Conservation (phyloP, 1,140 invertebrate genomes). For the Bombus waltoni region DNA sequence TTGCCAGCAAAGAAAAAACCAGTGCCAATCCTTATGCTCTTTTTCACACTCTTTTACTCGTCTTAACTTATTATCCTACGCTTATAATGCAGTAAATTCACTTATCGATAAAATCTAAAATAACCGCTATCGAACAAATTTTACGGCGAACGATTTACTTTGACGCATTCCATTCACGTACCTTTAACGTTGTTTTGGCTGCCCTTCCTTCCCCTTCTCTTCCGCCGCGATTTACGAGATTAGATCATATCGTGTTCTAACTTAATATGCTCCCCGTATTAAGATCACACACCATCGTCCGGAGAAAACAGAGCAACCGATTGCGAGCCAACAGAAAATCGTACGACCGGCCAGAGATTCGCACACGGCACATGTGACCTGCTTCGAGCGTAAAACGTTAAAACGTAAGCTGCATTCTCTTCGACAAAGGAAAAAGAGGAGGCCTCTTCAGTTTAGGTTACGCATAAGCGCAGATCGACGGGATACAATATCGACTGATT, state of each 20-base stretch:
- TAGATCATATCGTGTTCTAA: conserved; percentile 3
- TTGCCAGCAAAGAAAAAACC: too few species aligned
- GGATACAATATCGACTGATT: too few species aligned
- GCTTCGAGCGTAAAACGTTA: not conserved
- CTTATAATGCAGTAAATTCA: not conserved
- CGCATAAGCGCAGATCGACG: too few species aligned
- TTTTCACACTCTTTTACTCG: not conserved
- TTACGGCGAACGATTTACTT: not conserved
- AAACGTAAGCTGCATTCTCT: not conserved
- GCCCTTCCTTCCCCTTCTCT: not conserved
- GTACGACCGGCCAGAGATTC: conserved; percentile 5
- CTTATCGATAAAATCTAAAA: not conserved
- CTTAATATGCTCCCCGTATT: conserved; percentile 12
- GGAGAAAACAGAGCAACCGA: conserved; percentile 5
- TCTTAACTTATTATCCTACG: not conserved
- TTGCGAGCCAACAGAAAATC: conserved; percentile 33
- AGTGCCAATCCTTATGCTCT: not conserved
- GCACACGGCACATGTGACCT: conserved; percentile 31
- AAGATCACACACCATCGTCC: not conserved
- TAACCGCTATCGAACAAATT: not conserved
- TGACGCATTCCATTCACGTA: not conserved
- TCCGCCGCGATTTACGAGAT: not conserved
- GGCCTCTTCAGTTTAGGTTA: not conserved
- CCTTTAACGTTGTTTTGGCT: too few species aligned
- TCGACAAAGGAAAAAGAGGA: not conserved